Conservation (phyloP, 2,888 invertebrate genomes). For the Drosophila monieri region DNA sequence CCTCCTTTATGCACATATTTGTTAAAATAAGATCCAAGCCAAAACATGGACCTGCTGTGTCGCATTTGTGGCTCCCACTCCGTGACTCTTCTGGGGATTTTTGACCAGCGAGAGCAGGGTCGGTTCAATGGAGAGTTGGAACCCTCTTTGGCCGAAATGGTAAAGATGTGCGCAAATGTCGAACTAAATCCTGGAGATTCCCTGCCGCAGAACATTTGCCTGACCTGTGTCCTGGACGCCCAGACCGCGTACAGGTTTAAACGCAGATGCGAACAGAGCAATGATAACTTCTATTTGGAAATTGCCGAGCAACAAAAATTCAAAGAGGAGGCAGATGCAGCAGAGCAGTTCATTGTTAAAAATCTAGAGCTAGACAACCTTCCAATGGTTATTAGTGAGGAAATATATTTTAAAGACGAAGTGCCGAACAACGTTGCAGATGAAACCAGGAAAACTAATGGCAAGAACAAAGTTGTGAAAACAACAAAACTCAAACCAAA, state of each 20-base stretch:
- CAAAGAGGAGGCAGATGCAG: slow-evolving; percentile 2
- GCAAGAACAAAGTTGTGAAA: neutral
- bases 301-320: neutral
- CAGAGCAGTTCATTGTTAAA: neutral
- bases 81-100: slow-evolving; percentile 14
- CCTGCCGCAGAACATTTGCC: slow-evolving; percentile 29
- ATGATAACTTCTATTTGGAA: slow-evolving; percentile 16
- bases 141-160: slow-evolving; percentile 21
- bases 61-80: slow-evolving; percentile 25
- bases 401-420: neutral
- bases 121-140: neutral
- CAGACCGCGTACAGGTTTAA: slow-evolving; percentile 27
- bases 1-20: too few species aligned
- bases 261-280: slow-evolving; percentile 20
- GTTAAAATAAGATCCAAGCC: neutral
- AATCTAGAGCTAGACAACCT: neutral
- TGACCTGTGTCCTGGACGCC: slow-evolving; percentile 31
- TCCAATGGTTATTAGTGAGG: neutral
- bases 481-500: neutral
- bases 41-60: slow-evolving; percentile 17
- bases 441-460: neutral
- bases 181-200: slow-evolving; percentile 12
- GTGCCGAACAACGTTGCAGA: neutral
- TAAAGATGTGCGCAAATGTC: slow-evolving; percentile 19
- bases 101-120: neutral